phyloP scores from a whole-genome alignment of 2,113 vertebrate genomes.

The Okapia johnstoni region DNA sequence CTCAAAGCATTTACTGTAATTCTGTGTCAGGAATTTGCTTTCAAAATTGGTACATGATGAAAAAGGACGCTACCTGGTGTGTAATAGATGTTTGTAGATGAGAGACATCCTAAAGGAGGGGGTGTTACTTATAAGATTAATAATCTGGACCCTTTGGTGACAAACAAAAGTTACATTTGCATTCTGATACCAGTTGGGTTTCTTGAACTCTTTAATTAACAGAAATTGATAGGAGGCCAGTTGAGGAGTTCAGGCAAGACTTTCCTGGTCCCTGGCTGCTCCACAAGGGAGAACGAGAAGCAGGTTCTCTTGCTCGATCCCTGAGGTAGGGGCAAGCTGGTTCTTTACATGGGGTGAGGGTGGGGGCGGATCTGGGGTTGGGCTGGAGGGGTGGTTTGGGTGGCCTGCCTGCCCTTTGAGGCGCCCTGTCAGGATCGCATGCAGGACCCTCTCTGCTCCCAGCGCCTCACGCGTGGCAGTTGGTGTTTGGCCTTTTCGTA shows the following conservation, averaged over 20 bases:
- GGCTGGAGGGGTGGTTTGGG: not conserved
- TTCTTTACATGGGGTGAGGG: not conserved
- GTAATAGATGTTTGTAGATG: not conserved
- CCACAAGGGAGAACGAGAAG: not conserved
- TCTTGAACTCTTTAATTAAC: not conserved
- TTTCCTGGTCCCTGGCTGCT: not conserved
- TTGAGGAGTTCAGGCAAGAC: not conserved
- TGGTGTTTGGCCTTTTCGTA: not conserved
- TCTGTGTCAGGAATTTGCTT: not conserved
- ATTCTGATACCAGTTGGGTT: not conserved
- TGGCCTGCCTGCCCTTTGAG: not conserved
- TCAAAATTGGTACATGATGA: not conserved
- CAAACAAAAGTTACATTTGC: not conserved
- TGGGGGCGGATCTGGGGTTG: not conserved
- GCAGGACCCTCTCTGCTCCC: not conserved
- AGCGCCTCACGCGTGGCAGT: not conserved
- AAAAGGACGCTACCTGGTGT: not conserved
- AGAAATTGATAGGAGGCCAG: not conserved
- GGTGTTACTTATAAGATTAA: not conserved
- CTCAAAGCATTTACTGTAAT: not conserved
- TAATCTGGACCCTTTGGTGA: not conserved
- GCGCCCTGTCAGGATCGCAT: not conserved
- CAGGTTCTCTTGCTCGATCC: not conserved
- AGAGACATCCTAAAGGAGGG: not conserved
- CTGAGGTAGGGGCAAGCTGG: not conserved